Evolutionary conservation across 2,888 invertebrate species (phyloP).

Genomic region (Orthosia cruda): DNA sequence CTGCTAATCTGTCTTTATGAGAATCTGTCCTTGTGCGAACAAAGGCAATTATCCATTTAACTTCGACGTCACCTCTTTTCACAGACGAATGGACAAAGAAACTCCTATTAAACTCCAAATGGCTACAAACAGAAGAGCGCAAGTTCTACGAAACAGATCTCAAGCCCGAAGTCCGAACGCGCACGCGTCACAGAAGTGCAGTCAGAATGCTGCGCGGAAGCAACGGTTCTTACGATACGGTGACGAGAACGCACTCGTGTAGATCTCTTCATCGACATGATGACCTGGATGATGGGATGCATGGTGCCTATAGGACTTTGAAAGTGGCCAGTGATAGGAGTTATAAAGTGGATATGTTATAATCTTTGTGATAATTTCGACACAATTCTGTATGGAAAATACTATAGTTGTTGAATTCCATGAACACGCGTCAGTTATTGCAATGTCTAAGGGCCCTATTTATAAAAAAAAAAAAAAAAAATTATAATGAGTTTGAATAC

Average conservation of each 20-base stretch:
- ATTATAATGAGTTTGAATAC: no score
- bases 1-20: no score
- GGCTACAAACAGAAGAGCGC: slow-evolving; percentile 94
- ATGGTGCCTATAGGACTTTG: slow-evolving; percentile 87
- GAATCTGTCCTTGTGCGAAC: no score
- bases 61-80: background rate
- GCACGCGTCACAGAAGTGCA: slow-evolving; percentile 80
- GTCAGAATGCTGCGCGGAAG: slow-evolving; percentile 78
- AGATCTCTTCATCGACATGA: slow-evolving; percentile 82
- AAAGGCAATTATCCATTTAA: no score
- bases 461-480: no score
- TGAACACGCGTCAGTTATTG: no score
- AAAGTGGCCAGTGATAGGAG: slow-evolving; percentile 79
- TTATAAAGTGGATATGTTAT: slow-evolving; percentile 55
- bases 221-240: slow-evolving; percentile 85
- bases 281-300: slow-evolving; percentile 83
- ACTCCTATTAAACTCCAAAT: slow-evolving; percentile 93
- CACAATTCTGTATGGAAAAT: background rate
- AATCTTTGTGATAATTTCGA: background rate
- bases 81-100: slow-evolving; percentile 94
- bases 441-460: no score
- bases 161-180: slow-evolving; percentile 78
- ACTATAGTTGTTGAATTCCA: background rate
- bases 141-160: slow-evolving; percentile 87
- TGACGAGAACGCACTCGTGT: slow-evolving; percentile 86